Base-by-base conservation (phyloP, 2,113 vertebrate genomes). In the Podarcis muralis region DNA sequence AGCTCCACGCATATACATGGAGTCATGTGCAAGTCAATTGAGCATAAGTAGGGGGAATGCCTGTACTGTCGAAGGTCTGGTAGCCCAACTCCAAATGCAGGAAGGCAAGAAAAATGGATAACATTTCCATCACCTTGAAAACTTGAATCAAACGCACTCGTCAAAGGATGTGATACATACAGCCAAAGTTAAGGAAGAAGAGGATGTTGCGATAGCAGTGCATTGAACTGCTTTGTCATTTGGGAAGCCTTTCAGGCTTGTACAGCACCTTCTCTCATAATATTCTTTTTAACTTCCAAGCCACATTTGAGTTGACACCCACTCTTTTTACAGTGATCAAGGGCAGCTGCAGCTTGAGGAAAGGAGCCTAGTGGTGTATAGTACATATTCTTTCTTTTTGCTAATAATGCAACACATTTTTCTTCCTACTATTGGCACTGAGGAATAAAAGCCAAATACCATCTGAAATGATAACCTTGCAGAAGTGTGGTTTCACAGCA, bases 291-390 rank as follows among this genome's bases (percentile, higher is more conserved):
- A 62, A 77, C 27, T 86, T 35, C 71, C 20, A 13, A 77, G 43
- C 32, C 78, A 76, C 71, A 81, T 76, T 66, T 77, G 37, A 35
- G 62, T 57, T 69, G 62, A 69, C 72, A 77, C 62, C 72, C 81
- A 69, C 72, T 78, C 74, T 83, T 65, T 89, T 82, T 87, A 78
- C 48, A 71, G n/a, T 13, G 65, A 72, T 79, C 78, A 87, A 85
- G 66, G 82, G 48, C 16, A 81, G 4, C 69, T 27, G 43, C 7
- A 35, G 77, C 57, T 65, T 13, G 3, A 16, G 11, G 32, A 81
- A 32, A 72, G 71, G 4, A 13, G 62, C 23, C 23, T 20, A 74
- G 18, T 82, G 48, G 20, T 84, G 59, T 25, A 75, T 25, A 72
- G 62, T 74, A n/a, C 6, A 37, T 13, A 1, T 11, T 68, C 4